These are phyloP conservation scores for Sinodicranocentrus sp. DNA, from an alignment of 2,888 invertebrate genomes.

Conservation along the genomic window DNA sequence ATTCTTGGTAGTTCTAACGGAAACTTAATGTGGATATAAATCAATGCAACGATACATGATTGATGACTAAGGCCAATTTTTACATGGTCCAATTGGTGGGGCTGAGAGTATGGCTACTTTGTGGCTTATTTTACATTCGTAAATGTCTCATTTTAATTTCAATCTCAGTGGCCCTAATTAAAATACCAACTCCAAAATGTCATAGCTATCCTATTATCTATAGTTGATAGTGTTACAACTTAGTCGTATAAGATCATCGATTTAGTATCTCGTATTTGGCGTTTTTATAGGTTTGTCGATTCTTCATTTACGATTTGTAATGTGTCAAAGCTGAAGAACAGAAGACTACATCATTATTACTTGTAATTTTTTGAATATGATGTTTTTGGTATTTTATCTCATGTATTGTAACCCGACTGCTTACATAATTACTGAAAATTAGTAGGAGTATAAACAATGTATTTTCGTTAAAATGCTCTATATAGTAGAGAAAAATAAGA, in stretches of 20 bases:
- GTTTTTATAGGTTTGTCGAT: conserved; percentile 2
- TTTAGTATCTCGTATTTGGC: neutral
- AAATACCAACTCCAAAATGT: neutral
- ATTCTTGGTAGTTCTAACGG: conserved; percentile 11
- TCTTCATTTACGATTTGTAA: conserved; percentile 49
- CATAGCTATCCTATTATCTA: neutral
- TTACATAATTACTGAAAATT: conserved; percentile 17
- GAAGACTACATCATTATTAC: conserved; percentile 44
- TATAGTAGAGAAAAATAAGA: neutral
- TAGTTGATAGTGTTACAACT: neutral
- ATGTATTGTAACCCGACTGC: conserved; percentile 53
- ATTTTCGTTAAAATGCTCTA: conserved; percentile 29
- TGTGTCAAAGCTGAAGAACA: conserved; percentile 29
- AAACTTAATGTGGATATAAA: conserved; percentile 48
- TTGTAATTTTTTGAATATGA: conserved; percentile 28
- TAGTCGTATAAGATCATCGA: conserved; percentile 9
- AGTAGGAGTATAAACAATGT: conserved; percentile 13
- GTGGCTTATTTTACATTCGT: neutral
- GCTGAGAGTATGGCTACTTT: neutral
- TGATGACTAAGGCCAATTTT: neutral
- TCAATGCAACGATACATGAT: conserved; percentile 57
- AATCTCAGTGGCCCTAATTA: conserved; percentile 14
- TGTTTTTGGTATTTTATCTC: conserved; percentile 56
- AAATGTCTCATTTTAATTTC: conserved; percentile 3
- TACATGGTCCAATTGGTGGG: neutral